These are phyloP conservation scores for Thomomys bottae DNA, from an alignment of 2,113 vertebrate species.

Conservation along the genomic window DNA sequence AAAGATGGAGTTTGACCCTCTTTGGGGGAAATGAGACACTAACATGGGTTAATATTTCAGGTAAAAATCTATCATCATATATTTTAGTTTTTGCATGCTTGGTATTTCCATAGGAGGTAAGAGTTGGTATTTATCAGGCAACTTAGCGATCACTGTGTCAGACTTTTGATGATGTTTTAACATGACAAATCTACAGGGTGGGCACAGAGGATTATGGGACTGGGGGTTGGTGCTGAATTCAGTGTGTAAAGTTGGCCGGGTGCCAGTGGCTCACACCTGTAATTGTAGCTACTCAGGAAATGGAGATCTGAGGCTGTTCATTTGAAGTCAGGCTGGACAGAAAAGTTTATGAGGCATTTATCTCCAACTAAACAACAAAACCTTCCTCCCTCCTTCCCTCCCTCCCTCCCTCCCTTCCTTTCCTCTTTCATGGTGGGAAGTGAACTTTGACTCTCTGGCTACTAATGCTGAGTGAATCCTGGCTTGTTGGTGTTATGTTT, in stretches of 20 bases:
- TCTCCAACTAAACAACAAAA: too few species aligned
- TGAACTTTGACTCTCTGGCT: background rate
- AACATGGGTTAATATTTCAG: slow-evolving; percentile 32
- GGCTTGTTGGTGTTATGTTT: background rate
- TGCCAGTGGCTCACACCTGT: too few species aligned
- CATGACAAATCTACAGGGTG: background rate
- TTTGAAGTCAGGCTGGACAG: too few species aligned
- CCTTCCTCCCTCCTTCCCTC: too few species aligned
- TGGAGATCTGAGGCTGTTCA: too few species aligned
- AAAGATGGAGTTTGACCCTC: slow-evolving; percentile 7
- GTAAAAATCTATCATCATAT: background rate
- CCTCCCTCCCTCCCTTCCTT: background rate
- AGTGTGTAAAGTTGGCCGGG: background rate
- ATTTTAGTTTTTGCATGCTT: slow-evolving; percentile 28
- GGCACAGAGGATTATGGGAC: background rate
- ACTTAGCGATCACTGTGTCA: background rate
- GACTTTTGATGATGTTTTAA: background rate
- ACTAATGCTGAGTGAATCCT: background rate
- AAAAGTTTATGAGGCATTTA: too few species aligned
- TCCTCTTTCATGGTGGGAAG: background rate
- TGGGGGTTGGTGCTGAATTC: background rate
- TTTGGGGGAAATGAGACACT: slow-evolving; percentile 7
- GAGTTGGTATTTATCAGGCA: slow-evolving; percentile 25
- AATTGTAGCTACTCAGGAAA: too few species aligned
- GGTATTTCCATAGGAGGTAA: background rate